Evolutionary conservation across 2,888 invertebrate species (phyloP), one percentile per base, ranked within the genome.

Genomic region (Chloroclysta siterata): DNA sequence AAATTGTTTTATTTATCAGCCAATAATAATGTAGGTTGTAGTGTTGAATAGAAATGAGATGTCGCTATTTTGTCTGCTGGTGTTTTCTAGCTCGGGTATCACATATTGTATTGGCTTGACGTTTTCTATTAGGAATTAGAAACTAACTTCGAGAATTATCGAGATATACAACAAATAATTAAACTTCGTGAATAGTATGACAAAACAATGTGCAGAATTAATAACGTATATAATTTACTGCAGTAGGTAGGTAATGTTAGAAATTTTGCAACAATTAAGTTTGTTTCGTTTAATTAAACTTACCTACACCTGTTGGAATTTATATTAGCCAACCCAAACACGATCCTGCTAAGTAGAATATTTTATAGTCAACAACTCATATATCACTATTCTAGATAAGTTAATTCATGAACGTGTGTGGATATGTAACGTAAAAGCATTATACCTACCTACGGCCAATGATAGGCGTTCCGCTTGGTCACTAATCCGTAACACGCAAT

Each of bases 1-100:
- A 86, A 85, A 84, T 83, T 77, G 80, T 70, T 81, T 81, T 80
- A 84, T 82, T 80, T 81, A 81, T 80, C 80, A 78, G 75, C 72
- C 70, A 74, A 77, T 82, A 79, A 80, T 58, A 61, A 54, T 60
- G 54, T 54, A 54, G 53, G 60, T 48, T 81, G 77, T 77, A 64
- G 72, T 72, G 80, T 79, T 77, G 80, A 82, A 85, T 82, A 71
- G 77, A 76, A 77, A 82, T 81, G 76, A 77, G 78, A 77, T 72
- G 73, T 77, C 68, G 73, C 74, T 73, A 79, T 72, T 77, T 80
- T 76, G 76, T 77, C 73, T 75, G 66, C 69, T 71, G 69, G 71
- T 56, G 58, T 63, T 67, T 63, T 61, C 60, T 50, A 53, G 48
- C 52, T 60, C 52, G 55, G 48, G 4, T 67, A 58, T 61, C 54